Percentiles rank a stretch among this genome's conserved stretches.
These are phyloP conservation scores for Galaxea fascicularis DNA, from an alignment of 92 coral and sea anemone species.

Conservation along the genomic window DNA sequence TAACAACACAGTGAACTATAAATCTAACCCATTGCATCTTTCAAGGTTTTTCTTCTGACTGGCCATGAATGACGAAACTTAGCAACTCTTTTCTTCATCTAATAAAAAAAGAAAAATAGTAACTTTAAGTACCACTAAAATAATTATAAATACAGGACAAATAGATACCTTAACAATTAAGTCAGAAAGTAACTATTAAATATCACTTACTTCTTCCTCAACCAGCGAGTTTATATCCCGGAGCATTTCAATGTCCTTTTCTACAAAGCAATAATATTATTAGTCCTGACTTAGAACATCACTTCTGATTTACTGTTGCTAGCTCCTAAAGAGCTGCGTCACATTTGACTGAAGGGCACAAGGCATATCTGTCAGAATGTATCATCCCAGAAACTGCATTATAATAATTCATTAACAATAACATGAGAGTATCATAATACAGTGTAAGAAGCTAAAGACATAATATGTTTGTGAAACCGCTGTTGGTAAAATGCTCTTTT, in stretches of 20 bases:
- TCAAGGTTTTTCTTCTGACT: constrained; percentile 56
- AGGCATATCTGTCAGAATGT: too few relatives aligned
- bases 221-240: constrained; percentile 80
- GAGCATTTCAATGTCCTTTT: constrained; percentile 88
- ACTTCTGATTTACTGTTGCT: too few relatives aligned
- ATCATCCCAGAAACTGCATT: too few relatives aligned
- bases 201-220: constrained; percentile 75
- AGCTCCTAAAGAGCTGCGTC: too few relatives aligned
- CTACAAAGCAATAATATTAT: constrained; percentile 35
- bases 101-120: background rate
- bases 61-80: constrained; percentile 86
- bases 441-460: too few relatives aligned
- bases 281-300: background rate
- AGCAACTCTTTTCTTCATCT: constrained; percentile 75
- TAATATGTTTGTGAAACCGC: too few relatives aligned
- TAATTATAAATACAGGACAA: background rate
- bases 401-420: too few relatives aligned
- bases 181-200: background rate
- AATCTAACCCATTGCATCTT: constrained; percentile 60
- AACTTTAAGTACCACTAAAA: background rate
- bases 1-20: background rate
- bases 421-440: too few relatives aligned
- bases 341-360: too few relatives aligned
- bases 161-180: background rate
- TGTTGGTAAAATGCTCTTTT: background rate